These are phyloP conservation scores for Catostomus latipinnis DNA, from an alignment of 2,797 vertebrate genomes.

Conservation along the genomic window DNA sequence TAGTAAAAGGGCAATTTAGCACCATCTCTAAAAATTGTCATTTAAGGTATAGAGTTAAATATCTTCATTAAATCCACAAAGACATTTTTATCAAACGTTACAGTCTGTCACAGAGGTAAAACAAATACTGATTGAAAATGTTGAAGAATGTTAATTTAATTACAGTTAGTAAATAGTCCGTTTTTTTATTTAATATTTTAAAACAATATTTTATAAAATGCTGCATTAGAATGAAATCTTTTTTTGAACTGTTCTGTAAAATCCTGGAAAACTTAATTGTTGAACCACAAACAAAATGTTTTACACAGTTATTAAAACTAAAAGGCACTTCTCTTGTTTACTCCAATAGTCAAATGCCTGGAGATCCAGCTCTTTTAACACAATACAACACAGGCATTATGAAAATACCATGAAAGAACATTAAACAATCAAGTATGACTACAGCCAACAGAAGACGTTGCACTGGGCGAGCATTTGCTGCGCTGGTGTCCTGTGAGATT, in stretches of 20 bases:
- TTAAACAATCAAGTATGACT: neutral
- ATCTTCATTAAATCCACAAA: conserved; percentile 32
- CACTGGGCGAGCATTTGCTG: too few species aligned
- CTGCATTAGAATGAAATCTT: too few species aligned
- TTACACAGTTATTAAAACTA: neutral
- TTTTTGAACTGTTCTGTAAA: too few species aligned
- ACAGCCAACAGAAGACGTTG: neutral
- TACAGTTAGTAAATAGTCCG: too few species aligned
- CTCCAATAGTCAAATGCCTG: neutral
- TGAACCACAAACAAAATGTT: too few species aligned
- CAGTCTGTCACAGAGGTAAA: neutral
- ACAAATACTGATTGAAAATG: neutral
- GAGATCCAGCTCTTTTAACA: neutral
- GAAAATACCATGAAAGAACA: neutral
- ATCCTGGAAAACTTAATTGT: too few species aligned
- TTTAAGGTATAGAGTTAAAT: conserved; percentile 57
- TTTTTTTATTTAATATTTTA: too few species aligned
- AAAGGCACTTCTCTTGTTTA: neutral
- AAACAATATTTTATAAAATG: too few species aligned
- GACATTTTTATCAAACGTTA: neutral
- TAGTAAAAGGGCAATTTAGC: conserved; percentile 54
- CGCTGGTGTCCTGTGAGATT: too few species aligned
- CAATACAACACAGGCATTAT: neutral
- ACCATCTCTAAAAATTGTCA: conserved; percentile 55
- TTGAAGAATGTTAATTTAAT: too few species aligned